These are phyloP conservation scores for Xanthorhoe designata DNA, from an alignment of 2,888 invertebrate genomes.

Conservation along the genomic window DNA sequence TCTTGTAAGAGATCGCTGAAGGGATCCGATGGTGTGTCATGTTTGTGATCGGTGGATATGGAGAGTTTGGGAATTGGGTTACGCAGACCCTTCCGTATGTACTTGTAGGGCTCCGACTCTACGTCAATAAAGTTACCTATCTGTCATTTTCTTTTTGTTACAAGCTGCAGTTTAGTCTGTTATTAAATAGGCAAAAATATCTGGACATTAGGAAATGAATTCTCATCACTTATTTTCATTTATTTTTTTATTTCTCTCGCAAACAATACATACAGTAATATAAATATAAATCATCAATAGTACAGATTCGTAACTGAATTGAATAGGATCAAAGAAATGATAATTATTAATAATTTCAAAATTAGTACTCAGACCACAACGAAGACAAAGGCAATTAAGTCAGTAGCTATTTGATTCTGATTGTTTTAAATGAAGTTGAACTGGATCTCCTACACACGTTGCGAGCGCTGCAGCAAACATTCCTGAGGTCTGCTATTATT, in stretches of 20 bases:
- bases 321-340: no score
- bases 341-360: no score
- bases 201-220: no score
- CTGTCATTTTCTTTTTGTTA: no score
- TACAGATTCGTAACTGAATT: no score
- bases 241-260: no score
- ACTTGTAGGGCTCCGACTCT: background rate
- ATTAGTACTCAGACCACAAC: background rate
- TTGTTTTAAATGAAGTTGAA: background rate
- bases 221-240: no score
- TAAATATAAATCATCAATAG: no score
- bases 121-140: no score
- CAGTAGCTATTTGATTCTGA: background rate
- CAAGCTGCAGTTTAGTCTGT: no score
- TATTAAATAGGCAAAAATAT: no score
- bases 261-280: no score
- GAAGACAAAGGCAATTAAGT: background rate
- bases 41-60: constrained; percentile 8
- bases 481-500: background rate
- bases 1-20: constrained; percentile 11
- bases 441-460: background rate
- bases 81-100: background rate
- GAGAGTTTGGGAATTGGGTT: background rate
- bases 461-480: background rate
- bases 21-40: constrained; percentile 8